A percentile compares a stretch with the other conserved stretches of the same genome.
These are phyloP conservation scores for Elaphurus davidianus DNA, from an alignment of 2,113 vertebrate genomes.

Conservation along the genomic window DNA sequence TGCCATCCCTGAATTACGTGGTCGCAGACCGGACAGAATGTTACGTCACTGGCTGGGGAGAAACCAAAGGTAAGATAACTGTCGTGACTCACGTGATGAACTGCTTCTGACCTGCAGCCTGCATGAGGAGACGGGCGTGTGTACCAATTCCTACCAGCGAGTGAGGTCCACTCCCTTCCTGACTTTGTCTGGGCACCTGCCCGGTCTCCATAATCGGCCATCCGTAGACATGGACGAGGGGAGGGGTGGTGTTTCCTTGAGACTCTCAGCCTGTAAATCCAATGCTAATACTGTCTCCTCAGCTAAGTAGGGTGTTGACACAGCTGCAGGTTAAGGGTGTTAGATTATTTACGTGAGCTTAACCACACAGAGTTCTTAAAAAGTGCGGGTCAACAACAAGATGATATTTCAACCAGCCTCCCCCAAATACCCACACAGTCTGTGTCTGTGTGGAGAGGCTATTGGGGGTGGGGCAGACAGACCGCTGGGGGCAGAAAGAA, in stretches of 20 bases:
- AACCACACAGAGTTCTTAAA: not conserved
- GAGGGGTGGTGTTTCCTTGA: not conserved
- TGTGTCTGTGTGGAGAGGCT: not conserved
- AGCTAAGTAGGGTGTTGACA: not conserved
- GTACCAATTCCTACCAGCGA: accelerated
- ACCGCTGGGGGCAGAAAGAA: not conserved
- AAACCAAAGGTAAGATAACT: slow-evolving; percentile 87
- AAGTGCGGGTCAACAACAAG: not conserved
- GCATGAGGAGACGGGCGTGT: accelerated
- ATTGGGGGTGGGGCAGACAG: not conserved
- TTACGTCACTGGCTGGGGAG: slow-evolving; percentile 96
- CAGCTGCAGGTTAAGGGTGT: too few species aligned
- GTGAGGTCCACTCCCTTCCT: not conserved
- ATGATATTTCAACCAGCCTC: not conserved
- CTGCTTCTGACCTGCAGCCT: too few species aligned
- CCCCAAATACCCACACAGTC: not conserved
- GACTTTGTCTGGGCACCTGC: not conserved
- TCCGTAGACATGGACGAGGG: accelerated
- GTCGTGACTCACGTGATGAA: not conserved
- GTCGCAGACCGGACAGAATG: slow-evolving; percentile 89
- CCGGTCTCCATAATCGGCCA: not conserved
- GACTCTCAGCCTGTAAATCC: not conserved
- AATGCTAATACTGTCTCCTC: too few species aligned
- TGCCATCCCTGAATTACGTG: slow-evolving; percentile 86
- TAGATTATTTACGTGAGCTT: not conserved